A percentile compares a stretch with the other conserved stretches of the same genome.
These are phyloP conservation scores for Brachyhypopomus gauderio DNA, from an alignment of 2,113 vertebrate species.

Conservation along the genomic window DNA sequence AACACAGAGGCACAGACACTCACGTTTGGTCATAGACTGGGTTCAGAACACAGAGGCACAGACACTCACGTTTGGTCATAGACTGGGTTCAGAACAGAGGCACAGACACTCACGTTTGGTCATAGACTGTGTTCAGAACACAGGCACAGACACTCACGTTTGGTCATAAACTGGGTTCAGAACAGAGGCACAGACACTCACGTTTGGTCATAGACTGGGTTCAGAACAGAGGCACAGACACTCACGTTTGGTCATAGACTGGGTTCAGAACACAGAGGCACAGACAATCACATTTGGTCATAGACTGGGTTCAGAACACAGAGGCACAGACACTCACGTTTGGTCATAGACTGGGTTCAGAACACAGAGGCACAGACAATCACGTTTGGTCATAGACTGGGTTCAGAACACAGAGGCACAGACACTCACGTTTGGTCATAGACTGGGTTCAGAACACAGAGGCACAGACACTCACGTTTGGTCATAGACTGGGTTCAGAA, in stretches of 20 bases:
- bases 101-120: constrained; percentile 82
- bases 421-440: constrained; percentile 88
- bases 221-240: constrained; percentile 64
- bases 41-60: constrained; percentile 69
- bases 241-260: constrained; percentile 89
- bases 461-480: constrained; percentile 79
- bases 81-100: constrained; percentile 79
- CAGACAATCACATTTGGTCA: constrained; percentile 84
- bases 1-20: constrained; percentile 36
- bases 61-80: constrained; percentile 88
- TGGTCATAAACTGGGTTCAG: constrained; percentile 91
- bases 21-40: constrained; percentile 92
- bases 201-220: constrained; percentile 91
- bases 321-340: constrained; percentile 74
- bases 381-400: constrained; percentile 92
- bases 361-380: constrained; percentile 35
- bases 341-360: constrained; percentile 91
- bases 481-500: constrained; percentile 87
- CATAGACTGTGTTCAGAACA: constrained; percentile 84
- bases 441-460: constrained; percentile 78
- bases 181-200: constrained; percentile 61
- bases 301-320: constrained; percentile 82
- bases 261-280: constrained; percentile 77
- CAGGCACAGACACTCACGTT: constrained; percentile 74
- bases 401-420: constrained; percentile 69